A percentile compares a stretch with the other conserved stretches of the same genome.
Conservation (phyloP, 2,113 vertebrate genomes). For the Oreochromis niloticus region DNA sequence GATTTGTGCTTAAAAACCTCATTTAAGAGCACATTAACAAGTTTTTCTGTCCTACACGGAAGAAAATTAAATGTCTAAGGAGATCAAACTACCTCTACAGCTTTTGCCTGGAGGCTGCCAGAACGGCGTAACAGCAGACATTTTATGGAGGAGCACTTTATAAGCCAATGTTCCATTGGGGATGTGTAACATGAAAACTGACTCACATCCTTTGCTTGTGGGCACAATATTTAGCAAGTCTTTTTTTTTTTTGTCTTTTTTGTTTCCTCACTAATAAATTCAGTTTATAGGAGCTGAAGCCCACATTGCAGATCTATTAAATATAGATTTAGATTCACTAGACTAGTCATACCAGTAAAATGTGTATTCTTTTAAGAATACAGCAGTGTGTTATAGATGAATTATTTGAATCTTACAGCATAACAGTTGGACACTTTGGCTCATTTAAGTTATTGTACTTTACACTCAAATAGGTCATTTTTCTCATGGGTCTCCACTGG, state of each 20-base stretch:
- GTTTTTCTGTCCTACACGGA: not conserved
- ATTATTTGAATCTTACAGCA: conserved; percentile 3
- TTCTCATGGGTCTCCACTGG: not conserved
- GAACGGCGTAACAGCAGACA: conserved; percentile 26
- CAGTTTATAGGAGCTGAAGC: not conserved
- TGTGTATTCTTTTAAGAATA: not conserved
- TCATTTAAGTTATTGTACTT: conserved; percentile 30
- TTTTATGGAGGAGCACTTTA: conserved; percentile 56
- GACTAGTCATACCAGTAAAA: not conserved
- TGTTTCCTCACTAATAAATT: conserved; percentile 19
- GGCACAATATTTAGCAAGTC: conserved; percentile 48
- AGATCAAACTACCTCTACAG: conserved; percentile 30
- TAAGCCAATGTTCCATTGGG: conserved; percentile 52
- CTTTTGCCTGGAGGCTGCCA: conserved; percentile 38
- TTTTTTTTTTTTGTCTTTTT: conserved; percentile 17
- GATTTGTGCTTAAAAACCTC: not conserved
- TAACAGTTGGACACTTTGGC: conserved; percentile 6
- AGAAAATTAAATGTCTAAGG: not conserved
- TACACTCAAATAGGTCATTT: conserved; percentile 14
- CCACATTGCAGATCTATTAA: conserved; percentile 14
- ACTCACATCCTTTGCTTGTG: conserved; percentile 45
- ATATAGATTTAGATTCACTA: not conserved
- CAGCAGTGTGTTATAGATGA: not conserved
- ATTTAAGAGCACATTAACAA: not conserved
- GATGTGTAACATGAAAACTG: conserved; percentile 45